phyloP scores from a whole-genome alignment of 2,113 vertebrate species.

The Jacana jacana region DNA sequence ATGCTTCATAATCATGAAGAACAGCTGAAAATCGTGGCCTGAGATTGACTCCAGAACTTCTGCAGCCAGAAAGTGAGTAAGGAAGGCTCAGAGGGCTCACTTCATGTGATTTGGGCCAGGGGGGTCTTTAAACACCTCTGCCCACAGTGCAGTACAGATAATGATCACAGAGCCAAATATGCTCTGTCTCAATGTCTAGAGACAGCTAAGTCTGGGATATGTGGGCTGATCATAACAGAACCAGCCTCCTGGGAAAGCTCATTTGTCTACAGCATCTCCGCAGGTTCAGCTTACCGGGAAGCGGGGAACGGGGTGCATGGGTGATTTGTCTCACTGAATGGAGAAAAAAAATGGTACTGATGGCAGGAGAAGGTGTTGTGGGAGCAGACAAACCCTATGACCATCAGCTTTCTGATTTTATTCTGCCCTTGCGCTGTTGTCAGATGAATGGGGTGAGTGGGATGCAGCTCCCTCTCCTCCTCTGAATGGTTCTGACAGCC shows the following conservation, averaged over 20 bases:
- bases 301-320: accelerated
- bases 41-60: not conserved
- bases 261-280: not conserved
- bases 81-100: not conserved
- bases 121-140: not conserved
- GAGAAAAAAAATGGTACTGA: not conserved
- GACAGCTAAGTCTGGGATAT: not conserved
- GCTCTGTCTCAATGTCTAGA: not conserved
- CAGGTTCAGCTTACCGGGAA: not conserved
- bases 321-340: not conserved
- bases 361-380: not conserved
- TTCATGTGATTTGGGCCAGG: not conserved
- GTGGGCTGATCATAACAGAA: not conserved
- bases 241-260: not conserved
- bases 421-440: not conserved
- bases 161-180: not conserved
- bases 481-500: not conserved
- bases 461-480: not conserved
- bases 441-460: not conserved
- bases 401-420: not conserved
- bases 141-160: not conserved
- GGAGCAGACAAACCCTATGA: not conserved
- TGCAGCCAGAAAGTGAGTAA: not conserved
- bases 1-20: not conserved
- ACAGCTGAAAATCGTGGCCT: not conserved